Evolutionary conservation across 2,888 invertebrate species (phyloP).

Genomic region (Nycteola revayana): DNA sequence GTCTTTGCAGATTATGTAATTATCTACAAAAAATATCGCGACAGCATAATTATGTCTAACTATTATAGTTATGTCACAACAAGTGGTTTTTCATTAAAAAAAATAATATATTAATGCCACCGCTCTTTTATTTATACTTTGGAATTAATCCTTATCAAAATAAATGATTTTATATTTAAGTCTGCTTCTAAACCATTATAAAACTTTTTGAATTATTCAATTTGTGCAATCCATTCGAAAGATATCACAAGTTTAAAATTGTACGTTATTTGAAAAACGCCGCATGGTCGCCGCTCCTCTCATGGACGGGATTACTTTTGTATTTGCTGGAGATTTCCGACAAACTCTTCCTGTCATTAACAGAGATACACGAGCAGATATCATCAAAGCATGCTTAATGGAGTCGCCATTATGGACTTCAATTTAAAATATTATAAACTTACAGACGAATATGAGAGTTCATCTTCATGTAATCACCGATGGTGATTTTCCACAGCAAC

Average conservation of each 20-base stretch:
- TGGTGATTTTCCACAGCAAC: no score
- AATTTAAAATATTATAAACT: slow-evolving; percentile 14
- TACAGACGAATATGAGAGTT: slow-evolving; percentile 30
- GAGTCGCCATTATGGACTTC: slow-evolving; percentile 18
- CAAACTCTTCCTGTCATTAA: no score
- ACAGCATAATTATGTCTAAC: slow-evolving; percentile 6
- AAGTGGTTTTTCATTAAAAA: slow-evolving; percentile 15
- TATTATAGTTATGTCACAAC: slow-evolving; percentile 1
- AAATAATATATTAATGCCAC: neutral
- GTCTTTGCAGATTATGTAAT: slow-evolving; percentile 1
- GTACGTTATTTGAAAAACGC: slow-evolving; percentile 6
- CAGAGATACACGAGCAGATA: no score
- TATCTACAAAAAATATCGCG: slow-evolving; percentile 3
- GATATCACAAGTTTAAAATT: slow-evolving; percentile 9
- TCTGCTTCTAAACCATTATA: slow-evolving; percentile 4
- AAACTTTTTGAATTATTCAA: slow-evolving; percentile 10
- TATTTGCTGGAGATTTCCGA: no score
- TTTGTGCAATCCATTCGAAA: slow-evolving; percentile 8
- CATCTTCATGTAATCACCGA: slow-evolving; percentile 21
- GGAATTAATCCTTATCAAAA: neutral
- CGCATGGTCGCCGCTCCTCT: slow-evolving; percentile 3
- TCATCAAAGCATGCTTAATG: slow-evolving; percentile 8
- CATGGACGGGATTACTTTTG: no score
- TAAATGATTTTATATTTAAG: slow-evolving; percentile 3
- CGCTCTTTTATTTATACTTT: neutral